phyloP scores from a whole-genome alignment of 2,888 invertebrate genomes.

The Oxycera nigricornis region DNA sequence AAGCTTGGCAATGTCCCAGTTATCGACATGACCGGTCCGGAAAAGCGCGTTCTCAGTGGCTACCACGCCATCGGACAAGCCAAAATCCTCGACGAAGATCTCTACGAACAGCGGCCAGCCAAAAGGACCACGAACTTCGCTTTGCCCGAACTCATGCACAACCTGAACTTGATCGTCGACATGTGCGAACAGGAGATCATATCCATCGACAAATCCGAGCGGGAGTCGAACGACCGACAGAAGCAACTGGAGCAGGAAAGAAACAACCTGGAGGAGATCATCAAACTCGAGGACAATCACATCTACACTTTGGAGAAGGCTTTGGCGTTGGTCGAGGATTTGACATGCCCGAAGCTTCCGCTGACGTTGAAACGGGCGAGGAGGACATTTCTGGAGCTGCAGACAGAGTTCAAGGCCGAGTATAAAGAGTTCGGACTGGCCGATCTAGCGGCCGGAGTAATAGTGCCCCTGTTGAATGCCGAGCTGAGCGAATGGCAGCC shows the following conservation, averaged over 20 bases:
- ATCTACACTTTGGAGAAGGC: conserved; percentile 76
- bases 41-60: conserved; percentile 88
- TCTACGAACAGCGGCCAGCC: conserved; percentile 71
- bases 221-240: conserved; percentile 79
- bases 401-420: conserved; percentile 73
- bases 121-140: conserved; percentile 73
- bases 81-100: conserved; percentile 65
- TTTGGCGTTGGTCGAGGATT: conserved; percentile 70
- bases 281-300: conserved; percentile 76
- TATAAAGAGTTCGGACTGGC: conserved; percentile 86
- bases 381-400: conserved; percentile 58
- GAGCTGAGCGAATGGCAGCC: conserved; percentile 83
- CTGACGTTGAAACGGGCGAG: conserved; percentile 62
- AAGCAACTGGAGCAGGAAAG: conserved; percentile 82
- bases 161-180: conserved; percentile 88
- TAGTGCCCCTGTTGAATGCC: conserved; percentile 82
- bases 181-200: conserved; percentile 96
- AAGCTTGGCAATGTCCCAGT: conserved; percentile 91
- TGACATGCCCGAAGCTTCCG: conserved; percentile 60
- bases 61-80: conserved; percentile 88
- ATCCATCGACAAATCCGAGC: conserved; percentile 78
- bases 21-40: conserved; percentile 98
- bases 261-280: conserved; percentile 70
- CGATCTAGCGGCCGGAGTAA: conserved; percentile 81
- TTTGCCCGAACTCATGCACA: conserved; percentile 90